Percentiles rank a stretch among this genome's conserved stretches.
These are phyloP conservation scores for Tipula lateralis DNA, from an alignment of 2,888 invertebrate genomes.

Conservation along the genomic window DNA sequence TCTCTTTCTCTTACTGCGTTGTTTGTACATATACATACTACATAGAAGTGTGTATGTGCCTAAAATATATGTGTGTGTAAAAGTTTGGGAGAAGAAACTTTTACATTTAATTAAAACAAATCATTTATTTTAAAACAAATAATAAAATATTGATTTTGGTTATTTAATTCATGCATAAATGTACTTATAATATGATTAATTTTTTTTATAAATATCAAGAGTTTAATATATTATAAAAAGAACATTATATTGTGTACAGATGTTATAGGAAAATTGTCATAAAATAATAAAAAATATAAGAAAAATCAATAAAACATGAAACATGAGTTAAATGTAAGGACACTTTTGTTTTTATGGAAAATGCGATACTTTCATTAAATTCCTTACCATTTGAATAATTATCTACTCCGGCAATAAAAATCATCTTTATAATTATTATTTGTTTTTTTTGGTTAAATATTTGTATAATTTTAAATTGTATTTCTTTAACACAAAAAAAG, in stretches of 20 bases:
- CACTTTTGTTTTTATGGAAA: neutral
- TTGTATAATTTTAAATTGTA: neutral
- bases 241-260: neutral
- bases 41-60: too few species aligned
- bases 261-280: neutral
- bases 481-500: neutral
- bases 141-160: neutral
- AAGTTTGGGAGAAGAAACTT: too few species aligned
- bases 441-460: conserved; percentile 29
- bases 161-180: neutral
- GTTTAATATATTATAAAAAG: too few species aligned
- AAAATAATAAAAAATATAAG: neutral
- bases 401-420: conserved; percentile 50
- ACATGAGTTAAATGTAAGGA: neutral
- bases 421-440: conserved; percentile 42
- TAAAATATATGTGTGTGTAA: too few species aligned
- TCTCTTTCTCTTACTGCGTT: too few species aligned
- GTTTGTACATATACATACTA: too few species aligned
- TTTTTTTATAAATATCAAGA: too few species aligned
- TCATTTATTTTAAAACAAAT: neutral
- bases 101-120: neutral
- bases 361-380: neutral
- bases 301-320: neutral
- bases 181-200: too few species aligned
- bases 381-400: conserved; percentile 48